Evolutionary conservation across 2,888 invertebrate species (phyloP).

Genomic region (Stenolophus ochropezus): DNA sequence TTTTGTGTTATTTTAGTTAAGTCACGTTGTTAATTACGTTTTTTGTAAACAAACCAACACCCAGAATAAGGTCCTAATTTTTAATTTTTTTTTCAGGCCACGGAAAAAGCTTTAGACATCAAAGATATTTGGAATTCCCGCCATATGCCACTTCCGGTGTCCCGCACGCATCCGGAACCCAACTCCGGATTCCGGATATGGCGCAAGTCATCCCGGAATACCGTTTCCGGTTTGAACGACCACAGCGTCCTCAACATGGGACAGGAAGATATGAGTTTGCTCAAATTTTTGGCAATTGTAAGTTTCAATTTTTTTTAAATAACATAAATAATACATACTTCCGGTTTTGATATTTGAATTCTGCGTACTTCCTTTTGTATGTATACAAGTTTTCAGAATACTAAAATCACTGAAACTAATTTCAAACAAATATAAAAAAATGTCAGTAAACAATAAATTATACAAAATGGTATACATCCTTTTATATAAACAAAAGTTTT

Average conservation of each 20-base stretch:
- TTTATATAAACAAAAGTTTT: background rate
- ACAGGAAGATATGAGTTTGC: conserved; percentile 74
- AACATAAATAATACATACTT: background rate
- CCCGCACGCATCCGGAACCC: conserved; percentile 62
- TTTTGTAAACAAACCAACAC: too few species aligned
- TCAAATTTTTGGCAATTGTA: conserved; percentile 88
- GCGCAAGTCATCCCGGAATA: conserved; percentile 63
- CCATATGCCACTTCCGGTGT: conserved; percentile 65
- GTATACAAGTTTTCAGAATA: background rate
- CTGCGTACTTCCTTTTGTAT: background rate
- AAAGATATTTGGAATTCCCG: conserved; percentile 70
- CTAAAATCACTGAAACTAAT: background rate
- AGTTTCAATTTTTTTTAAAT: conserved; percentile 72
- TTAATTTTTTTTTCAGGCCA: conserved; percentile 69
- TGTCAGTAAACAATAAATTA: too few species aligned
- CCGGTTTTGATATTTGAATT: background rate
- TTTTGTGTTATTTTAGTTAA: too few species aligned
- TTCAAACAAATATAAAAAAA: background rate
- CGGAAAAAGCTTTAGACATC: conserved; percentile 71
- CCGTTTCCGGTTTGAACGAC: conserved; percentile 55
- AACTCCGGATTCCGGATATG: conserved; percentile 64
- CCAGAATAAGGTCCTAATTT: too few species aligned
- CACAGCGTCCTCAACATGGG: conserved; percentile 61
- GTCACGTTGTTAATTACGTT: too few species aligned
- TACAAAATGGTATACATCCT: too few species aligned